Percentiles rank a stretch among this genome's conserved stretches.
Conservation (phyloP, 2,113 vertebrate species). For the Polypterus bichir region DNA sequence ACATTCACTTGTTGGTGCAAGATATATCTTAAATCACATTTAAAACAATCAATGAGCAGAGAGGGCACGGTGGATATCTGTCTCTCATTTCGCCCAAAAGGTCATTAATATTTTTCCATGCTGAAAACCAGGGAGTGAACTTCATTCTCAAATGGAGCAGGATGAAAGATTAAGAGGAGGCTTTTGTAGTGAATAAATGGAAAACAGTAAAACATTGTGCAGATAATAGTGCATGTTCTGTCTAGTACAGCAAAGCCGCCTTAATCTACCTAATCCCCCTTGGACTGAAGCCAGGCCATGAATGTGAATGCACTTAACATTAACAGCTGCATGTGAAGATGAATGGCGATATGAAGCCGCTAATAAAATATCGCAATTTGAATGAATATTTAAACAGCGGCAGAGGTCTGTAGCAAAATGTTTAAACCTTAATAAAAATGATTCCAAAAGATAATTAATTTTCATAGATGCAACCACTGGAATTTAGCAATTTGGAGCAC, state of each 20-base stretch:
- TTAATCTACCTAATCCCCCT: constrained; percentile 14
- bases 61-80: no score
- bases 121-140: constrained; percentile 2
- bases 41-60: no score
- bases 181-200: constrained; percentile 13
- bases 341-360: not conserved
- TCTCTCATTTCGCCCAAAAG: no score
- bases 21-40: no score
- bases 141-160: not conserved
- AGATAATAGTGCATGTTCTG: constrained; percentile 11
- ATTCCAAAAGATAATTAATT: no score
- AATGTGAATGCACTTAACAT: not conserved
- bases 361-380: not conserved
- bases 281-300: constrained; percentile 6
- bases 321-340: constrained; percentile 10
- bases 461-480: no score
- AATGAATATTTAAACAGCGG: not conserved
- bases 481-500: no score
- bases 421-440: no score
- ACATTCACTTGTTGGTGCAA: no score
- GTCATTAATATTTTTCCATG: not conserved
- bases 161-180: constrained; percentile 4
- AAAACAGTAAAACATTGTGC: constrained; percentile 11
- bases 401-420: no score
- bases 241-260: constrained; percentile 12